Conservation (phyloP, 2,113 vertebrate genomes). For the Poecilia latipinna region DNA sequence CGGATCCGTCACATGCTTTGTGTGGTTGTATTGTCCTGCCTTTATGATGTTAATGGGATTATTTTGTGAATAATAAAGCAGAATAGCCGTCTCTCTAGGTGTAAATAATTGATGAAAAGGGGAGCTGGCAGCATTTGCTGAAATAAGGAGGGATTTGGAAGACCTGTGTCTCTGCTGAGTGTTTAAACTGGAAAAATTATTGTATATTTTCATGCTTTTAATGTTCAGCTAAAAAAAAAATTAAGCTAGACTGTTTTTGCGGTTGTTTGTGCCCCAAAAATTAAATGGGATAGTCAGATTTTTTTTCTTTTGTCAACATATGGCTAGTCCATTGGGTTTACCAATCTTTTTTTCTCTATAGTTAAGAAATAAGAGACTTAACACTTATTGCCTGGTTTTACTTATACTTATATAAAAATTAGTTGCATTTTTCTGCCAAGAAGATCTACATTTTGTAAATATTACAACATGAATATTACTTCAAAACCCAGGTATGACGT, state of each 20-base stretch:
- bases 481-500: too few species aligned
- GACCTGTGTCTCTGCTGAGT: background rate
- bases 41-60: background rate
- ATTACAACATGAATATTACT: too few species aligned
- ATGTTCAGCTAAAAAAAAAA: background rate
- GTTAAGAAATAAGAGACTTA: too few species aligned
- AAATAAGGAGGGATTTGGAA: background rate
- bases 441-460: too few species aligned
- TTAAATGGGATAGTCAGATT: too few species aligned
- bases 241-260: background rate
- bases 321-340: too few species aligned
- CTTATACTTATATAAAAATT: too few species aligned
- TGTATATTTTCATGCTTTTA: background rate
- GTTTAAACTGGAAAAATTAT: background rate
- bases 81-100: background rate
- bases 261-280: too few species aligned
- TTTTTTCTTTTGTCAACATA: too few species aligned
- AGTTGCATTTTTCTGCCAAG: too few species aligned
- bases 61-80: background rate
- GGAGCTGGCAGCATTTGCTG: conserved; percentile 8
- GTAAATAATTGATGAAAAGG: conserved; percentile 34
- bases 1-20: background rate
- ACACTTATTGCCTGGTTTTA: too few species aligned
- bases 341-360: too few species aligned
- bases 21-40: background rate